Evolutionary conservation across 2,888 invertebrate species (phyloP).

Genomic region (Leptinotarsa peninsularis): DNA sequence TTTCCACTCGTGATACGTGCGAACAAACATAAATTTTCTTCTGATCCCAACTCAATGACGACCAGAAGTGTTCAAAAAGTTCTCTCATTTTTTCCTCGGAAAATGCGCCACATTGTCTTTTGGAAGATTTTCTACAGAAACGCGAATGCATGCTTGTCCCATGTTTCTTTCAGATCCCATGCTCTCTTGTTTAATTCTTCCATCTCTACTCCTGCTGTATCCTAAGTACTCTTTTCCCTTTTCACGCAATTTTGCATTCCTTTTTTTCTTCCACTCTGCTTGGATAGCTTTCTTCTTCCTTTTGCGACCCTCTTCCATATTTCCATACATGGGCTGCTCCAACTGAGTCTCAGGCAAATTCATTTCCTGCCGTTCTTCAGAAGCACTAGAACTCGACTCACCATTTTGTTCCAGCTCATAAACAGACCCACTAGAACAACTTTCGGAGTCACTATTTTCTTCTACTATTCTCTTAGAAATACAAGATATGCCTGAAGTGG

Average conservation of each 20-base stretch:
- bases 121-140: constrained; percentile 31
- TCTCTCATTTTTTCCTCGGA: background rate
- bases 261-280: constrained; percentile 31
- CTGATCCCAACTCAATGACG: constrained; percentile 22
- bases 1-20: constrained; percentile 24
- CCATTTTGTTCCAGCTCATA: constrained; percentile 21
- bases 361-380: constrained; percentile 24
- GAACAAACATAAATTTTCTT: constrained; percentile 25
- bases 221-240: constrained; percentile 28
- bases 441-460: constrained; percentile 27
- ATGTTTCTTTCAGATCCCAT: constrained; percentile 39
- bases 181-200: constrained; percentile 37
- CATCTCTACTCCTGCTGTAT: constrained; percentile 25
- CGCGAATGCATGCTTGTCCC: constrained; percentile 34
- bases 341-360: constrained; percentile 33
- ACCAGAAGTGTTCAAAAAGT: constrained; percentile 18
- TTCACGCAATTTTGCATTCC: constrained; percentile 17
- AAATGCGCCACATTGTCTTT: background rate
- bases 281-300: background rate
- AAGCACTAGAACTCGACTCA: constrained; percentile 23
- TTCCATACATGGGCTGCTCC: constrained; percentile 31
- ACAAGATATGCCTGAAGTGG: constrained; percentile 20
- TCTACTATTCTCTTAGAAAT: constrained; percentile 23
- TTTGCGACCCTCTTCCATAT: constrained; percentile 32
- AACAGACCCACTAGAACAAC: constrained; percentile 28